Evolutionary conservation across 2,888 invertebrate genomes (phyloP), one percentile per base, ranked within the genome.

Genomic region (Ormyrus rosae): DNA sequence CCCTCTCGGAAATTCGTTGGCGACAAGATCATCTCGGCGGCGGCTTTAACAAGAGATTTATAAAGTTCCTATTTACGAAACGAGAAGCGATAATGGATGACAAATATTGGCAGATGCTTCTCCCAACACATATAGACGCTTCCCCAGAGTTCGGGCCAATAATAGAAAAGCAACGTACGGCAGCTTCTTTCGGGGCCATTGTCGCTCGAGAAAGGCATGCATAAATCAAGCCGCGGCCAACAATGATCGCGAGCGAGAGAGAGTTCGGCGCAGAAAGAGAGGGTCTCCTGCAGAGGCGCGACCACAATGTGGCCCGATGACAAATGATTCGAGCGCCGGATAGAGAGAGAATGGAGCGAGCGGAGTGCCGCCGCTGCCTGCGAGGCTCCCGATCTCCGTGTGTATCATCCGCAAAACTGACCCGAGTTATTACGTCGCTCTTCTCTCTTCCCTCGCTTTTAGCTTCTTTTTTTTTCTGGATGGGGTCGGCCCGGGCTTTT

Each of bases 101-200:
- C 90, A 90, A 90, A 90, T 90, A 90, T 90, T 90, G 88, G 89
- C 90, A 90, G 90, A 90, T 90, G 90, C 89, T 89, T 87, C 85
- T 88, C 9, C 60, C 72, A 58, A 68, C 46, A 45, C 10, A 63
- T 13, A 55, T 46, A 11, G 55, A n/a, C 51, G 60, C 65, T 13
- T 45, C 46, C 11, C 61, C 46, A n/a, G 9, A 8, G 48, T 53
- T 2, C 60, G 11, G 6, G 63, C 45, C 13, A 34, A n/a, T n/a
- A 77, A 63, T 61, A 50, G 73, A 72, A 72, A 55, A 63, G 72
- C 63, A 72, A 8, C 48, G 55, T 10, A 50, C 46, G 50, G 85
- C 82, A 85, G 86, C 84, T 86, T 86, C 86, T 83, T 85, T 84
- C 50, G 5, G 51, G 80, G 46, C 55, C 83, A 86, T 88, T 88